Evolutionary conservation across 1,140 invertebrate species (phyloP).

Genomic region (Melipona quadrifasciata): DNA sequence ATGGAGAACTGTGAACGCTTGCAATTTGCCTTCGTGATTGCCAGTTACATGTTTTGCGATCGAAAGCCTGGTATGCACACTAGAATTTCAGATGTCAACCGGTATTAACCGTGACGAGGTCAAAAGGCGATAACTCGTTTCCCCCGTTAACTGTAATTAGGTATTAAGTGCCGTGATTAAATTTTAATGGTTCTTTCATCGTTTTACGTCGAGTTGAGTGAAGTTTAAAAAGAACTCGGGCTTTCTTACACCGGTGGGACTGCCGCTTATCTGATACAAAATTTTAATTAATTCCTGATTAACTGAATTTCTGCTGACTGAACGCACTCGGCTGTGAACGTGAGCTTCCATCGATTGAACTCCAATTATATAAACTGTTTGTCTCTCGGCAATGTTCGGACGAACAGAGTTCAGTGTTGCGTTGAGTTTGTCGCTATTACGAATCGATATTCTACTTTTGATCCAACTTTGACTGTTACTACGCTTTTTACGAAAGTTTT

Average conservation of each 20-base stretch:
- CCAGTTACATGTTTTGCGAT: constrained; percentile 30
- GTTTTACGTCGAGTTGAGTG: not conserved
- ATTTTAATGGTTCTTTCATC: not conserved
- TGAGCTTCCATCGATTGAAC: too few species aligned
- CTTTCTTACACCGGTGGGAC: not conserved
- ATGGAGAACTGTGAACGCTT: constrained; percentile 60
- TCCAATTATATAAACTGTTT: too few species aligned
- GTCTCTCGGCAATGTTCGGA: too few species aligned
- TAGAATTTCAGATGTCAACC: not conserved
- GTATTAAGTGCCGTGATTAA: not conserved
- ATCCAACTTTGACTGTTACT: too few species aligned
- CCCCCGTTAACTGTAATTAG: not conserved
- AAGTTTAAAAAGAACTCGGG: not conserved
- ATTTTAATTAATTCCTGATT: too few species aligned
- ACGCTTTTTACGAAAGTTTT: too few species aligned
- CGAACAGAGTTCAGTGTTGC: too few species aligned
- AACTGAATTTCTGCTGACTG: too few species aligned
- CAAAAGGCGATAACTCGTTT: not conserved
- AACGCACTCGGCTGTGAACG: too few species aligned
- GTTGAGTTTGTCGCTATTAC: too few species aligned
- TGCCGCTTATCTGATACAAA: not conserved
- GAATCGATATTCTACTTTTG: too few species aligned
- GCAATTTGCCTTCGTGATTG: constrained; percentile 36
- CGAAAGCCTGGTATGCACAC: constrained; percentile 9
- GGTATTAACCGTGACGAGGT: not conserved